A percentile compares a stretch with the other conserved stretches of the same genome.
phyloP scores from a whole-genome alignment of 2,113 vertebrate species.

The Carassius gibelio region DNA sequence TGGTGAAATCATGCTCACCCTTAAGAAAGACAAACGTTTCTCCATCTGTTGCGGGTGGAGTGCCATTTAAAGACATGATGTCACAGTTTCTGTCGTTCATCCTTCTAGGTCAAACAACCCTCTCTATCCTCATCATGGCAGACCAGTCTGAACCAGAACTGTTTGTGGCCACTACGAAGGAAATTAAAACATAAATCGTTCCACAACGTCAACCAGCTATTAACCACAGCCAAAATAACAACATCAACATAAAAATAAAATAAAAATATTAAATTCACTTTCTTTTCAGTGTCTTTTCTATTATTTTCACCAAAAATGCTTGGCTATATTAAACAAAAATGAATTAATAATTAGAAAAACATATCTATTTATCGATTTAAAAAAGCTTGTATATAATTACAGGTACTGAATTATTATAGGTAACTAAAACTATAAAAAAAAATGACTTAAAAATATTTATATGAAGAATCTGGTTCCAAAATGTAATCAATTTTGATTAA shows the following conservation, averaged over 20 bases:
- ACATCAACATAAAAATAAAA: too few relatives aligned
- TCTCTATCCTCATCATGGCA: neutral
- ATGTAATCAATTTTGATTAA: too few relatives aligned
- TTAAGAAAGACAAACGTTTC: neutral
- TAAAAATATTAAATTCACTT: too few relatives aligned
- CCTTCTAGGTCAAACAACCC: neutral
- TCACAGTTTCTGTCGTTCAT: constrained; percentile 6
- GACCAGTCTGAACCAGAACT: neutral
- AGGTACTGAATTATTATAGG: neutral
- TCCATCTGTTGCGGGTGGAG: neutral
- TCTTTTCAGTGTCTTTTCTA: too few relatives aligned
- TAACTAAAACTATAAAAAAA: too few relatives aligned
- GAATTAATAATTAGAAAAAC: too few relatives aligned
- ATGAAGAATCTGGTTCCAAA: too few relatives aligned
- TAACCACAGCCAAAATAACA: neutral
- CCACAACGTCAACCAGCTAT: neutral
- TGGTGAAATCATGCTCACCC: too few relatives aligned
- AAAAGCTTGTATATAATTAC: neutral
- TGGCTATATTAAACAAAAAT: neutral
- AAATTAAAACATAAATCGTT: neutral
- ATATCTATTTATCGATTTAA: too few relatives aligned
- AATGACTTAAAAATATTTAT: too few relatives aligned
- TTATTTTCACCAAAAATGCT: neutral
- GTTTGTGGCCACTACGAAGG: neutral
- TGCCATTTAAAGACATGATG: neutral